A percentile compares a stretch with the other conserved stretches of the same genome.
phyloP scores from a whole-genome alignment of 1,140 invertebrate species.

The Pseudobourletiella spinata region DNA sequence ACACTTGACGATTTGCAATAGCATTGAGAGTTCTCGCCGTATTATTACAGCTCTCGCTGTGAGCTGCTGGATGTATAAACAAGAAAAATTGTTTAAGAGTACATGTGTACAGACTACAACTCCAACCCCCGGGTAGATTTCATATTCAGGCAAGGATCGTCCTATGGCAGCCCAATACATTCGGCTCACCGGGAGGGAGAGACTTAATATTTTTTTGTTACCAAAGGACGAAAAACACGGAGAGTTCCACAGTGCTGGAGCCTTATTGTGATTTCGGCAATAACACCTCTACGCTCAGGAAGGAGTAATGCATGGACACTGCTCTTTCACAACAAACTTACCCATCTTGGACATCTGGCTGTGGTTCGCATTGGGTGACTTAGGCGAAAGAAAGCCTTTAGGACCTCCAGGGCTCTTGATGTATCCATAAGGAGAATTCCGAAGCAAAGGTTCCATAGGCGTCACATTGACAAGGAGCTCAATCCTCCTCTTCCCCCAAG shows the following conservation, averaged over 20 bases:
- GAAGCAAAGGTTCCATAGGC: conserved; percentile 79
- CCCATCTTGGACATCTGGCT: conserved; percentile 12
- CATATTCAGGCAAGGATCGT: no score
- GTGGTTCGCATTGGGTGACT: conserved; percentile 6
- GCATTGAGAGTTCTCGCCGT: neutral
- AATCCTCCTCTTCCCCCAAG: conserved; percentile 51
- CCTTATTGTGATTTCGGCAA: no score
- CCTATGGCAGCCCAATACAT: no score
- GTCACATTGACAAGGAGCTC: conserved; percentile 73
- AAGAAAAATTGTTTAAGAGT: neutral
- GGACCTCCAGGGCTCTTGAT: conserved; percentile 40
- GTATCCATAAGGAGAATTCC: conserved; percentile 54
- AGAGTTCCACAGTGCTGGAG: no score
- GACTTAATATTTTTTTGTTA: no score
- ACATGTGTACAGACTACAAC: neutral
- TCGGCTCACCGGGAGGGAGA: no score
- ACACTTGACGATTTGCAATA: conserved; percentile 1
- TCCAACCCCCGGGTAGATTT: no score
- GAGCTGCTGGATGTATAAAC: conserved; percentile 8
- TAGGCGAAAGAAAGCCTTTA: conserved; percentile 30
- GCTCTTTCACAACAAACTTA: no score
- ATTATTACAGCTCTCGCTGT: neutral
- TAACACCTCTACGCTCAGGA: no score
- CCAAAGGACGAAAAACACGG: no score
- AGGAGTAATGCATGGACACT: no score